phyloP scores from a whole-genome alignment of 2,797 vertebrate species.

The Gastrophryne carolinensis region DNA sequence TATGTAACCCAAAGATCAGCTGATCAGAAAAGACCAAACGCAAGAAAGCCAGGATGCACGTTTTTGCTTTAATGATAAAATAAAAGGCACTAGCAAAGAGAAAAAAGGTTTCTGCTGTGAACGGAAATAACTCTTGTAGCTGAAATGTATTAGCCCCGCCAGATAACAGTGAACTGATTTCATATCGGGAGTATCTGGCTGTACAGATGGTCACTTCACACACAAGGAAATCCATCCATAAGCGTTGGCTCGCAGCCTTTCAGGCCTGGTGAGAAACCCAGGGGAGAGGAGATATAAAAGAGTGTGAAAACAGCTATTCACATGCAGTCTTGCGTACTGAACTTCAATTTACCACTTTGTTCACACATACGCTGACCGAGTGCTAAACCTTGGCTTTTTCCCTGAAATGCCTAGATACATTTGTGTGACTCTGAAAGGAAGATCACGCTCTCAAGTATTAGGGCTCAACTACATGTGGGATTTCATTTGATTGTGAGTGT shows the following conservation, averaged over 20 bases:
- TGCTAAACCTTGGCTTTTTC: conserved; percentile 10
- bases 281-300: conserved; percentile 11
- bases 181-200: background rate
- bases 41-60: no score
- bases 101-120: background rate
- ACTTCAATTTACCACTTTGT: conserved; percentile 12
- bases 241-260: background rate
- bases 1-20: no score
- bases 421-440: background rate
- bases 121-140: background rate
- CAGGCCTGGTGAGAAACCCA: background rate
- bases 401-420: background rate
- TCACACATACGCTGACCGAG: conserved; percentile 11
- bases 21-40: no score
- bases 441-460: background rate
- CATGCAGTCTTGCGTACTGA: background rate
- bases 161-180: background rate
- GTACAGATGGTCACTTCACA: background rate
- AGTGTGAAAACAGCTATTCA: conserved; percentile 21
- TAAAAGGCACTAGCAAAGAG: background rate
- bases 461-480: no score
- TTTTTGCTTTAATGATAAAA: background rate
- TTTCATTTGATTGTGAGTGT: no score
- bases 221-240: background rate
- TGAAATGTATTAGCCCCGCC: background rate